Evolutionary conservation across 2,113 vertebrate genomes (phyloP), one percentile per base, ranked within the genome.

Genomic region (Bolborhynchus lineola): DNA sequence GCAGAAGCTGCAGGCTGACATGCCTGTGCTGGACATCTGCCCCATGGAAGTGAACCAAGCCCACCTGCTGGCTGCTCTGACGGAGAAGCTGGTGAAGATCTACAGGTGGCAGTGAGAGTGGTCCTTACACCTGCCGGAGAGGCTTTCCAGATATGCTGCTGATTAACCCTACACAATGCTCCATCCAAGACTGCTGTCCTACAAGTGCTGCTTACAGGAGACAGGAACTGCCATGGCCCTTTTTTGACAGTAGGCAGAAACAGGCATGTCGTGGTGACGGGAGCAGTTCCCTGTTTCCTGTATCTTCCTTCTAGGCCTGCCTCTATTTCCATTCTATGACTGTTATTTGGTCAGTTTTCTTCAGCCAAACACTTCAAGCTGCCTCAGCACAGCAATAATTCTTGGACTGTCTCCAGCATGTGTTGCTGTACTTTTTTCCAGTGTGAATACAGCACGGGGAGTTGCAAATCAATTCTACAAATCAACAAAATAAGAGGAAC

Each of bases 21-120:
- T 99, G 21, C 99, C 99, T 0, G 98, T 99, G 75, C 80, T 99
- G 97, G 99, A 99, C 91, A 98, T 99, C 97, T 99, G 98, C 62
- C 98, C 99, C 3, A 98, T 99, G 82, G 97, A 98, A 21, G 98
- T 98, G 90, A 99, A 99, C 79, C 98, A 98, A 41, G 98, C 83
- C 46, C 98, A 97, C 96, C 98, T 98, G 90, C 97, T 99, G 96
- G 99, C 99, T 23, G 98, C 99, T 10, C 98, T 99, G 46, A 99
- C 99, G 0, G 99, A 99, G 98, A 99, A 99, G 97, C 98, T 92
- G 86, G 98, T 99, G 65, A 99, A 99, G 92, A 93, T 99, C 72
- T 99, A 99, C 98, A 99, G 95, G 92, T 99, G 99, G 99, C 98
- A 99, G 82, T 99, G 97, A 99, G 50, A 37, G 15, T 3, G 8